Conservation (phyloP, 1,140 invertebrate species). For the Zaprionus lachaisei region DNA sequence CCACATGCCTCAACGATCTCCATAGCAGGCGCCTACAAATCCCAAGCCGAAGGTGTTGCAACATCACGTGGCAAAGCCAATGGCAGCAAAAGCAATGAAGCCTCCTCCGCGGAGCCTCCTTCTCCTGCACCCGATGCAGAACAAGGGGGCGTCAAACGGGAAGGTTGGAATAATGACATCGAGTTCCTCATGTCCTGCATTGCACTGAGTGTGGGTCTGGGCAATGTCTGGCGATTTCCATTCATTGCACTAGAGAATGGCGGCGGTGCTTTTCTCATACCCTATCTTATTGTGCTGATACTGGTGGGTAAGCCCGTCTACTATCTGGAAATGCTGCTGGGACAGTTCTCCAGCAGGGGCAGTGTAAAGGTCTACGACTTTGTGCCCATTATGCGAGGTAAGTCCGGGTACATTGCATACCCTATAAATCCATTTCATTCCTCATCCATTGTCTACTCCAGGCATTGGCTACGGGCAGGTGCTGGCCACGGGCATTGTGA, state of each 20-base stretch:
- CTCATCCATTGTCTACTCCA: conserved; percentile 59
- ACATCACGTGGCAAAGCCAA: conserved; percentile 25
- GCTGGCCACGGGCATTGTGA: conserved; percentile 88
- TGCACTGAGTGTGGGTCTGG: conserved; percentile 95
- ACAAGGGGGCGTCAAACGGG: conserved; percentile 81
- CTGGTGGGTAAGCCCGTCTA: conserved; percentile 95
- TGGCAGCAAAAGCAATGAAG: conserved; percentile 16
- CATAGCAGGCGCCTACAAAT: conserved; percentile 70
- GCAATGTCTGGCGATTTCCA: conserved; percentile 89
- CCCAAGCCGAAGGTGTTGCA: conserved; percentile 16
- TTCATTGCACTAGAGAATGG: conserved; percentile 94
- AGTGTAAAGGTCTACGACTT: conserved; percentile 88
- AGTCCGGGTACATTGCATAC: neutral
- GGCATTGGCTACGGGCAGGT: conserved; percentile 92
- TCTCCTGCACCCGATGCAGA: neutral
- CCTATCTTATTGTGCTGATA: conserved; percentile 93
- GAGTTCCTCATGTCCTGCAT: conserved; percentile 96
- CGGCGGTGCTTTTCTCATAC: conserved; percentile 90
- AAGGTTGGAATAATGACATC: conserved; percentile 92
- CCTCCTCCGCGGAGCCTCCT: neutral
- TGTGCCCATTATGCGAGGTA: conserved; percentile 88
- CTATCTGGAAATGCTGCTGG: conserved; percentile 93
- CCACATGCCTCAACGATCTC: conserved; percentile 68
- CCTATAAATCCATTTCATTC: conserved; percentile 5
- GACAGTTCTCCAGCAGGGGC: conserved; percentile 91